Percentiles rank a stretch among this genome's conserved stretches.
These are phyloP conservation scores for Drosophila sulfurigaster DNA, from an alignment of 1,140 invertebrate species.

Conservation along the genomic window DNA sequence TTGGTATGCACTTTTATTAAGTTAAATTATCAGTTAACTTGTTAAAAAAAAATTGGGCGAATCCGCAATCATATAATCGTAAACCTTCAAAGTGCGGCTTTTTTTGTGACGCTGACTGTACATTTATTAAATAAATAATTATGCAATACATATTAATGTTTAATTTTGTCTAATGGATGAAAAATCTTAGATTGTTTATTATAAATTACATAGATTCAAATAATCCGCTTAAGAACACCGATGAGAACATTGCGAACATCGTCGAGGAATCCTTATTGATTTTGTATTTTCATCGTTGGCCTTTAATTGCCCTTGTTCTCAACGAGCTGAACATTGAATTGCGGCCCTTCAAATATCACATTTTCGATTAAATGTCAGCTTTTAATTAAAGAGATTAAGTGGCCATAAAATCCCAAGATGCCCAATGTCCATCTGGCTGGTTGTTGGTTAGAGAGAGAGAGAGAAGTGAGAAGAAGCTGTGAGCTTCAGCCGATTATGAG, in stretches of 20 bases:
- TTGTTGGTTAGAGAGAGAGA: not conserved
- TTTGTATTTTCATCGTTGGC: conserved; percentile 13
- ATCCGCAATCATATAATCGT: too few species aligned
- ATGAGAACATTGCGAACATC: not conserved
- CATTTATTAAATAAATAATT: too few species aligned
- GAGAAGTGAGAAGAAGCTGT: conserved; percentile 5
- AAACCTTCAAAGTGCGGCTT: too few species aligned
- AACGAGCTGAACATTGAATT: conserved; percentile 21
- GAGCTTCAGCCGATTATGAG: conserved; percentile 58
- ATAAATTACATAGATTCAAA: not conserved
- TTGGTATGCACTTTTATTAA: too few species aligned
- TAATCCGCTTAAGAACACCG: conserved; percentile 17
- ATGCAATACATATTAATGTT: too few species aligned
- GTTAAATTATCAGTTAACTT: too few species aligned
- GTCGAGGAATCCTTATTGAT: conserved; percentile 34
- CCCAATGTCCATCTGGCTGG: conserved; percentile 11
- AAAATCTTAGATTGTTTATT: too few species aligned
- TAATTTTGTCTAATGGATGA: too few species aligned
- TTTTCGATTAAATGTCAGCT: conserved; percentile 57
- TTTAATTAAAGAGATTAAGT: conserved; percentile 77
- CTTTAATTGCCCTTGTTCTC: conserved; percentile 26
- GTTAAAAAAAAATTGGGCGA: too few species aligned
- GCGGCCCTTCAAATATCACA: conserved; percentile 51
- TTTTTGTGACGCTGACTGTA: too few species aligned
- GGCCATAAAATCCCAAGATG: conserved; percentile 44